phyloP scores from a whole-genome alignment of 2,113 vertebrate species.

The Neolamprologus brichardi region DNA sequence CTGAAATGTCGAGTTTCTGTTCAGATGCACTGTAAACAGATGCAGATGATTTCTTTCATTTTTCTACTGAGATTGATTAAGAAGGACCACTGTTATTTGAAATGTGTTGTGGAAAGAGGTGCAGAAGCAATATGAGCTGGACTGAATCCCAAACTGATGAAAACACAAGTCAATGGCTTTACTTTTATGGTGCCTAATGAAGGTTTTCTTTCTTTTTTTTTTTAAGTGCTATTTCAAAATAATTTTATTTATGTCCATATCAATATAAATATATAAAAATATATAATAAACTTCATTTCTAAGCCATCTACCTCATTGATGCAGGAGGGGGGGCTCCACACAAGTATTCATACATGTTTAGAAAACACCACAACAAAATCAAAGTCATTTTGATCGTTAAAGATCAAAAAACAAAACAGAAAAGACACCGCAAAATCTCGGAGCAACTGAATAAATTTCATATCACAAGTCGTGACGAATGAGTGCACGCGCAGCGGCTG shows the following conservation, averaged over 20 bases:
- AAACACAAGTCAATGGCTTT: accelerated
- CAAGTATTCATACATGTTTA: not conserved
- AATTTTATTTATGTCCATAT: not conserved
- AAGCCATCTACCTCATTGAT: not conserved
- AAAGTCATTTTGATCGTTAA: not conserved
- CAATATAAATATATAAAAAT: not conserved
- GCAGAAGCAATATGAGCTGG: not conserved
- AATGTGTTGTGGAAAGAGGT: not conserved
- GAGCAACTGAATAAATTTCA: not conserved
- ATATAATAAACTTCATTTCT: not conserved
- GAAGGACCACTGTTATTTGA: not conserved
- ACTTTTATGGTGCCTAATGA: not conserved
- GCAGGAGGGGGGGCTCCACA: not conserved
- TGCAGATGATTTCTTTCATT: not conserved
- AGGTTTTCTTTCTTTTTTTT: not conserved
- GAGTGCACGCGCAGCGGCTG: not conserved
- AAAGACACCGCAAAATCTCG: not conserved
- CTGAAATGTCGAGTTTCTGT: not conserved
- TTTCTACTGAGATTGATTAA: not conserved
- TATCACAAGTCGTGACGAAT: not conserved
- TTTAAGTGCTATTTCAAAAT: not conserved
- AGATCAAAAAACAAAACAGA: not conserved
- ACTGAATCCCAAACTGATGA: not conserved
- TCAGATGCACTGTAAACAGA: not conserved
- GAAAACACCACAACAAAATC: not conserved